Conservation (phyloP, 2,888 invertebrate species). For the Callyntrura guangdongensis region DNA sequence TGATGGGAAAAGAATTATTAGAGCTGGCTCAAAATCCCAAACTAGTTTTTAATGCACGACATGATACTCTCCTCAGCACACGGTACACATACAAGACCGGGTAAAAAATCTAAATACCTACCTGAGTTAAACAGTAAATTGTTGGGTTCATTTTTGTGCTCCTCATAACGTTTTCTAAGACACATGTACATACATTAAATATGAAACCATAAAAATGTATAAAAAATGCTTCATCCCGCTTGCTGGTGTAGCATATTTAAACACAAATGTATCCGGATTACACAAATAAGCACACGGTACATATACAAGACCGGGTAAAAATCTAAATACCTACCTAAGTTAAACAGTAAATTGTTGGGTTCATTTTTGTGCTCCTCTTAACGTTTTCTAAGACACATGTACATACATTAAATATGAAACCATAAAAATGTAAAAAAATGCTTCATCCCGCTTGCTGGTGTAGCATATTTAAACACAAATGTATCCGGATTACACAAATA, state of each 20-base stretch:
- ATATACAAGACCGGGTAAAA: neutral
- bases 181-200: too few species aligned
- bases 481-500: neutral
- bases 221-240: neutral
- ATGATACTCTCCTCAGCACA: conserved; percentile 53
- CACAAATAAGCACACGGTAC: too few species aligned
- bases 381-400: too few species aligned
- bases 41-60: conserved; percentile 60
- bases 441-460: neutral
- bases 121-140: neutral
- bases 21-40: conserved; percentile 43
- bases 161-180: neutral
- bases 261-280: neutral
- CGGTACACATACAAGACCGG: too few species aligned
- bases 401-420: too few species aligned
- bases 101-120: neutral
- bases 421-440: too few species aligned
- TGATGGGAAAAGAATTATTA: conserved; percentile 65
- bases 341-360: neutral
- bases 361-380: neutral
- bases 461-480: neutral
- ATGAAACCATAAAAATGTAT: too few species aligned
- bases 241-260: neutral
- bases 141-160: neutral
- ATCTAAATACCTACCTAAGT: neutral